Base-by-base conservation (phyloP, 1,140 invertebrate species). In the Bombus affinis region DNA sequence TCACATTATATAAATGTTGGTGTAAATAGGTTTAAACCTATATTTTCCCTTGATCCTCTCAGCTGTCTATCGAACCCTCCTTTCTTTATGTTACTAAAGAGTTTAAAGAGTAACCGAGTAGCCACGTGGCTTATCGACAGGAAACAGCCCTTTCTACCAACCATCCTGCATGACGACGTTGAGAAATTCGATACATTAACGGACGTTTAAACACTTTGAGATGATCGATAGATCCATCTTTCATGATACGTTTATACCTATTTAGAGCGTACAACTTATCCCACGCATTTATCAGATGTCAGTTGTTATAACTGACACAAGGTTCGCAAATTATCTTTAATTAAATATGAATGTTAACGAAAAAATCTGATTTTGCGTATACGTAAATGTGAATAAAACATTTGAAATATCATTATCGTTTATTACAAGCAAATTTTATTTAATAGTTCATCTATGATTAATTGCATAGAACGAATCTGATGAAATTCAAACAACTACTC, bases 31-130 rank as follows among this genome's bases (percentile, higher is more conserved):
- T 53, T 53, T 22, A 53, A 35, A 35, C 15, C n/a, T 66, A 47
- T 6, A 74, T 76, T 53, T 70, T 32, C 15, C 42, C 37, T 25
- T 42, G 22, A 62, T 32, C 18, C 65, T 78, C 68, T 72, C 83
- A 85, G 76, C 83, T 84, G 83, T 28, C 75, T 44, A 78, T 53
- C 47, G 47, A 53, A 22, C 47, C 75, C 53, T 32, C n/a, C 22
- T 2, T 84, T 79, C 57, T 72, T 57, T n/a, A 78, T 37, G 53
- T 66, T 79, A 57, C 35, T 12, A 87, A 74, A 80, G 81, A 85
- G 88, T 89, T 87, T 87, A 82, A 75, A 66, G 62, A 79, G 88
- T 85, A 89, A 88, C 75, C 47, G 78, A 89, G 82, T 82, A 87
- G 88, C 71, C 88, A 79, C 88, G 88, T 90, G 84, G 75, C 82